Evolutionary conservation across 2,888 invertebrate species (phyloP), one percentile per base, ranked within the genome.

Genomic region (Pseudococcus jackbeardsleyi): DNA sequence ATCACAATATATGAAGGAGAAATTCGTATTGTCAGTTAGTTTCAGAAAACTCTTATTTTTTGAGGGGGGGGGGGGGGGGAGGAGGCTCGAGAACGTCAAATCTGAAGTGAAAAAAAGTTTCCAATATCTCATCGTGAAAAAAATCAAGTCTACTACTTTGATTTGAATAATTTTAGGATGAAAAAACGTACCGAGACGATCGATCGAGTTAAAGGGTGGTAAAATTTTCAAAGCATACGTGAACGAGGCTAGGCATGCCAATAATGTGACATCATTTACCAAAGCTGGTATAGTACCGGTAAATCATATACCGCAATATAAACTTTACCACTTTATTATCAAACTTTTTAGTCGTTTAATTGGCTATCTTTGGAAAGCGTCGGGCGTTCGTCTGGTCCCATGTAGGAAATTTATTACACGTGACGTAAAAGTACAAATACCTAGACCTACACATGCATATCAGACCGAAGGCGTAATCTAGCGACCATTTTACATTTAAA

Each of bases 301-400:
- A 79, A 79, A 79, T 79, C 79, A 79, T 72, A 72, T 79, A 79
- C 42, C 42, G n/a, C 42, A n/a, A 79, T 42, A 42, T 19, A 79
- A 79, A 79, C 79, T 79, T 79, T 79, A 79, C 79, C 79, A 42
- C 79, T 79, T 79, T 79, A 79, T 79, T 79, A 42, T 39, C 79
- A 79, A 79, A 79, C 79, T 79, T 79, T 79, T 42, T 79, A 79
- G 79, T 79, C 42, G 79, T 79, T 79, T 79, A 79, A 42, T 79
- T 79, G 79, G 79, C 42, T n/a, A 79, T 1, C 79, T n/a, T 8
- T 33, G 33, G n/a, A 42, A 42, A 42, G 79, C 68, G 68, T 59
- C 33, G 68, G 26, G 26, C 26, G 26, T 33, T 33, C 3, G 26
- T 33, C 26, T 33, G 1, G 26, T 33, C 26, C 26, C 26, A 72